These are phyloP conservation scores for Strix aluco DNA, from an alignment of 2,113 vertebrate genomes.

Conservation along the genomic window DNA sequence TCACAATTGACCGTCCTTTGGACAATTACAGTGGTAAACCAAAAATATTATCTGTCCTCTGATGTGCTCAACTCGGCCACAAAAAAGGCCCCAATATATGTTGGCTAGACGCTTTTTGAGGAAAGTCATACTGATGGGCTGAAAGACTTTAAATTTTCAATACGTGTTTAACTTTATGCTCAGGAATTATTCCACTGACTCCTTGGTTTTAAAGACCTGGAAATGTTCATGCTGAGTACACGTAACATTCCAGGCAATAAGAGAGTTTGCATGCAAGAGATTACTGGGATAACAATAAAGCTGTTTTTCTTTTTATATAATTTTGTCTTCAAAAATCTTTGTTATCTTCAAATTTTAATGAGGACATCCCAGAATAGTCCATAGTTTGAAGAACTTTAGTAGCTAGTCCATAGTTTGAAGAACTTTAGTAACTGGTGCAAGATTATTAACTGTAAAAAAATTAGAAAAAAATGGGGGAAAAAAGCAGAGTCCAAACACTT, in stretches of 20 bases:
- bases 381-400: background rate
- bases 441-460: background rate
- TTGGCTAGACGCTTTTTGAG: background rate
- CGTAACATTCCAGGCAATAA: background rate
- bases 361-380: background rate
- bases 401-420: background rate
- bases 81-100: background rate
- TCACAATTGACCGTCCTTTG: background rate
- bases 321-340: background rate
- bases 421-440: background rate
- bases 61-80: background rate
- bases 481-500: background rate
- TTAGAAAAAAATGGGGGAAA: background rate
- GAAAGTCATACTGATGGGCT: background rate
- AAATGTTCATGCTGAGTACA: background rate
- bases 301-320: background rate
- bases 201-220: background rate
- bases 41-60: background rate
- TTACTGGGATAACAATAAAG: background rate
- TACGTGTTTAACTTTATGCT: background rate
- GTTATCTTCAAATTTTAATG: background rate
- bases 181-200: background rate
- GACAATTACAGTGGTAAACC: background rate
- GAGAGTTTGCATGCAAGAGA: background rate
- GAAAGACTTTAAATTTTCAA: background rate